Evolutionary conservation across 53 echinoderm and acorn worm species (phyloP), one percentile per base, ranked within the genome.

Genomic region (Zoroaster sp.): DNA sequence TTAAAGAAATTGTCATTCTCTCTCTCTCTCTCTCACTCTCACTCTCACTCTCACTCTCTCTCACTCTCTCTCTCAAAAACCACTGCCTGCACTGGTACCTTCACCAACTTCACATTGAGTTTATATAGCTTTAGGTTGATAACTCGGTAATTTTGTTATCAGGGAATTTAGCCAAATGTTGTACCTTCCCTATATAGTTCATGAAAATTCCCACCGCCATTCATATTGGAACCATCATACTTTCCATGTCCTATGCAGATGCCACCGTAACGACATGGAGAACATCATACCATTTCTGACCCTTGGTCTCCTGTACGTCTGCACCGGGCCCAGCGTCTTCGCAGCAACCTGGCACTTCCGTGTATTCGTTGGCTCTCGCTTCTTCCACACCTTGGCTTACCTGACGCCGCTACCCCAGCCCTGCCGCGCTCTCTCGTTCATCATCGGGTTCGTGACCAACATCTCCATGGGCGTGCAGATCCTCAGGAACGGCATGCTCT

Each of bases 191-290:
- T n/a, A n/a, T n/a, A n/a, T n/a, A n/a, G n/a, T n/a, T n/a, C n/a
- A n/a, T n/a, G n/a, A n/a, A n/a, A n/a, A n/a, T n/a, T n/a, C n/a
- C n/a, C n/a, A n/a, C 54, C 54, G 18, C 7, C 7, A n/a, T 21
- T 55, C 55, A 1, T 25, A 21, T 9, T 55, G 20, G 25, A 55
- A 55, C 55, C 25, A 6, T 25, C 1, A 7, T 55, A 55, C 25
- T 23, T 21, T 10, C 9, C n/a, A n/a, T n/a, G n/a, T n/a, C n/a
- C n/a, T n/a, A n/a, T n/a, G n/a, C 66, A 95, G 95, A 36, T 95
- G 95, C 40, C 96, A 96, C 36, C 87, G 66, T 23, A 96, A 96
- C 83, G 96, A 96, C 74, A 21, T 96, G 65, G 96, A 96, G 89
- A 96, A 96, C 83, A 94, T 96, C 53, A 40, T 87, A 1, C 94